Conservation (phyloP, 2,113 vertebrate genomes). For the Anguilla japonica region DNA sequence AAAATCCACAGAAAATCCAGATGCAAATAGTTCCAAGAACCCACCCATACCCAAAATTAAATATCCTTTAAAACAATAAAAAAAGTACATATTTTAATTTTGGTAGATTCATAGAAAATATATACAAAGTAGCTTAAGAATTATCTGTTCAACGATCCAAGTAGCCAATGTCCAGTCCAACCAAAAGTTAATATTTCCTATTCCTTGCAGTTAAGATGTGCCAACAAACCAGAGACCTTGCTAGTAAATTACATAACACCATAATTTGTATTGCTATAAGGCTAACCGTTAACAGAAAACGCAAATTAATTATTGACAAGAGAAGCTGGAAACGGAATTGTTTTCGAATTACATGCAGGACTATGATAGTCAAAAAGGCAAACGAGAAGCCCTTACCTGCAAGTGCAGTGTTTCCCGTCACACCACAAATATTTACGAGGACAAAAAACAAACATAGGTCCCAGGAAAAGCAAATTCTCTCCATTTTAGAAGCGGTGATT, state of each 20-base stretch:
- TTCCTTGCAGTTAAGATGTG: constrained; percentile 16
- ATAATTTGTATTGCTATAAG: background rate
- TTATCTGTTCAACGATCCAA: background rate
- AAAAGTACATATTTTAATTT: background rate
- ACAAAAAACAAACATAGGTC: constrained; percentile 77
- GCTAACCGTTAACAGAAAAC: background rate
- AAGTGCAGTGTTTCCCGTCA: constrained; percentile 74
- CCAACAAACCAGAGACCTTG: constrained; percentile 5
- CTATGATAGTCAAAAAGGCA: constrained; percentile 20
- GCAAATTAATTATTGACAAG: constrained; percentile 13
- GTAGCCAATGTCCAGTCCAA: background rate
- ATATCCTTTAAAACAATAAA: background rate
- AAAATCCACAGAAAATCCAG: background rate
- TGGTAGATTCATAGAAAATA: background rate
- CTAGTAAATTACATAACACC: background rate
- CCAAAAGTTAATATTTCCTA: constrained; percentile 31
- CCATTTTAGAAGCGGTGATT: constrained; percentile 75
- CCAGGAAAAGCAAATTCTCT: constrained; percentile 74
- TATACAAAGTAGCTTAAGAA: background rate
- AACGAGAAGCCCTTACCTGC: constrained; percentile 74
- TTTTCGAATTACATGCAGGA: constrained; percentile 26
- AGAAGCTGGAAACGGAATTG: background rate
- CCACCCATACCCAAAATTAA: background rate
- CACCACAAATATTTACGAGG: constrained; percentile 72
- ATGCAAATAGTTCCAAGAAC: background rate